Conservation (phyloP, 2,113 vertebrate genomes). For the Myotis lucifugus region DNA sequence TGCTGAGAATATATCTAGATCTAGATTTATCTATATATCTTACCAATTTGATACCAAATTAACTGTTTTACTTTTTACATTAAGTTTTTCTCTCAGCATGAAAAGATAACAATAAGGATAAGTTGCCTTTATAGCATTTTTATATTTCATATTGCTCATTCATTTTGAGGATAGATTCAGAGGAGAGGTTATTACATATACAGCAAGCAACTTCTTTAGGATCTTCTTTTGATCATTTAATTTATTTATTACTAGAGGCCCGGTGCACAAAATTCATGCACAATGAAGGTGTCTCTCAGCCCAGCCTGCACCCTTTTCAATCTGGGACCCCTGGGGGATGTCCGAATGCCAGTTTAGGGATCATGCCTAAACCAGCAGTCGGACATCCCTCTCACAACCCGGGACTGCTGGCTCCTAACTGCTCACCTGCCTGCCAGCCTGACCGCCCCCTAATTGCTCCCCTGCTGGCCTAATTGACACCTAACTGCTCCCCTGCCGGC, state of each 20-base stretch:
- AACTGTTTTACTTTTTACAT: neutral
- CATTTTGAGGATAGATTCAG: neutral
- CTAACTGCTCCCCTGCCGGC: too few species aligned
- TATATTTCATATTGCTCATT: slow-evolving; percentile 6
- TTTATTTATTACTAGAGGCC: neutral
- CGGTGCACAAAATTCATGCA: too few species aligned
- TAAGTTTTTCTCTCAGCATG: neutral
- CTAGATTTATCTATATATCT: neutral
- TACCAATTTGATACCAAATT: neutral
- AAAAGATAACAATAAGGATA: neutral
- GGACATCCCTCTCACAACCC: too few species aligned
- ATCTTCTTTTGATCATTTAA: neutral
- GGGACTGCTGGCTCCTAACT: too few species aligned
- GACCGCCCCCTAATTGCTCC: too few species aligned
- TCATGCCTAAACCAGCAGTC: too few species aligned
- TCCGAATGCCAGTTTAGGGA: too few species aligned
- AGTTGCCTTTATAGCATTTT: neutral
- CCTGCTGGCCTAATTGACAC: too few species aligned
- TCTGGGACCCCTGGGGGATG: too few species aligned
- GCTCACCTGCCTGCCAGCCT: too few species aligned
- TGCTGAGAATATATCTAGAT: neutral
- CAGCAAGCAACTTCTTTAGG: neutral
- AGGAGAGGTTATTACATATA: neutral
- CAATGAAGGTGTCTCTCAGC: too few species aligned
- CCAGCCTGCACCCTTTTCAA: too few species aligned